Evolutionary conservation across 2,113 vertebrate genomes (phyloP).

Genomic region (Gopherus evgoodei): DNA sequence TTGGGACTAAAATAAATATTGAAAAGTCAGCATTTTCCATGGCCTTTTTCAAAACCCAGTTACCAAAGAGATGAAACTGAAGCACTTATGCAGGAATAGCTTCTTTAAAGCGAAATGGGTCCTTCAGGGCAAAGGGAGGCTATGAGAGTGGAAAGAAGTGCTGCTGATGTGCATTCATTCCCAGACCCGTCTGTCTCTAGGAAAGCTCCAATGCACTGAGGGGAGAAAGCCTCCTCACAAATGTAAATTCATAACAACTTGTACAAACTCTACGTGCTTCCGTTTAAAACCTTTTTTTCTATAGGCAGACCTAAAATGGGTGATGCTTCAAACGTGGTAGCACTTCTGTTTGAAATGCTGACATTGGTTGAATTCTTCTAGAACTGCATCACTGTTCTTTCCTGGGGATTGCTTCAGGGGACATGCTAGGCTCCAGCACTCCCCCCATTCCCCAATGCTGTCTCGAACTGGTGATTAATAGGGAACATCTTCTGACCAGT

Average conservation of each 20-base stretch:
- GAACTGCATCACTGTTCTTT: rapidly evolving
- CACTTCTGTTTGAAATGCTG: neutral
- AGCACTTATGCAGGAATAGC: slow-evolving; percentile 6
- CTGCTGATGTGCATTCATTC: slow-evolving; percentile 34
- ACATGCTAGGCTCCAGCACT: neutral
- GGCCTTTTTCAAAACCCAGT: neutral
- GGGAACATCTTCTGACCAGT: neutral
- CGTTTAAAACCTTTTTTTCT: neutral
- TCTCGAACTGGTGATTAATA: neutral
- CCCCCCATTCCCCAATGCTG: neutral
- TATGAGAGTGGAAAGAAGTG: slow-evolving; percentile 23
- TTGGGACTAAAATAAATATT: neutral
- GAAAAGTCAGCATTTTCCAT: neutral
- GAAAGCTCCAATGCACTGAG: slow-evolving; percentile 23
- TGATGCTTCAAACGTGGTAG: rapidly evolving
- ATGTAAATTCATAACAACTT: slow-evolving; percentile 41
- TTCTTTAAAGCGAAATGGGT: slow-evolving; percentile 7
- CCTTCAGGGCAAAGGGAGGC: neutral
- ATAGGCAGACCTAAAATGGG: neutral
- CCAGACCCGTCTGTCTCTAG: neutral
- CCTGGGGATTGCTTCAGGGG: neutral
- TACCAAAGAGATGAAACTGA: neutral
- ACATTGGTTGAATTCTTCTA: neutral
- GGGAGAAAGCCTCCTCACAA: slow-evolving; percentile 31
- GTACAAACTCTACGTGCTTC: neutral